Conservation (phyloP, 2,113 vertebrate genomes). For the Stomatorhinus ivindoensis region DNA sequence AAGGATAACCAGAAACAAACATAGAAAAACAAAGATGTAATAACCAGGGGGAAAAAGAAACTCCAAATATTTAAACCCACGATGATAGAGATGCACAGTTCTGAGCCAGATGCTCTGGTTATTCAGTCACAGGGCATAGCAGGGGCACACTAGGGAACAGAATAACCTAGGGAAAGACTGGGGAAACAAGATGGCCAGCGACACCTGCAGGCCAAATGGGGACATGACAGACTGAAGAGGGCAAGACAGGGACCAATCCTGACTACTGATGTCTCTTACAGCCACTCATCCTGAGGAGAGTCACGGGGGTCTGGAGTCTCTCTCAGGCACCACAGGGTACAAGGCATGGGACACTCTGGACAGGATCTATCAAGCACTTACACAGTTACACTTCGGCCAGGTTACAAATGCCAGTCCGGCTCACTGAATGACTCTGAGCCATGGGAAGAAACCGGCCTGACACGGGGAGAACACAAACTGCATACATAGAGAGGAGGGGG, state of each 20-base stretch:
- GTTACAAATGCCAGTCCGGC: neutral
- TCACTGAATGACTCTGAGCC: neutral
- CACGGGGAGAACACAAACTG: neutral
- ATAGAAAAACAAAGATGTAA: neutral
- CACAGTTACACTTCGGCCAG: neutral
- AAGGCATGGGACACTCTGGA: neutral
- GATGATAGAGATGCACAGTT: neutral
- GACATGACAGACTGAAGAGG: neutral
- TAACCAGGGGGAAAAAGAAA: neutral
- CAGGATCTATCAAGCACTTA: neutral
- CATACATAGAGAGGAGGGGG: neutral
- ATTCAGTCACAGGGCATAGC: neutral
- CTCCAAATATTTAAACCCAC: neutral
- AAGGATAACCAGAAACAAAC: neutral
- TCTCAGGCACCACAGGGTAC: neutral
- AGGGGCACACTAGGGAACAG: neutral
- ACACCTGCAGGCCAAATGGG: neutral
- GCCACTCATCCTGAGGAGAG: neutral
- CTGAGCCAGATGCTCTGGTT: neutral
- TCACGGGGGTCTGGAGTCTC: neutral
- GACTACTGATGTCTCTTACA: neutral
- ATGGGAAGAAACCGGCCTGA: neutral
- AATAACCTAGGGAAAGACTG: neutral
- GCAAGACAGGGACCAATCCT: neutral
- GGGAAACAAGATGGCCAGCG: neutral